Evolutionary conservation across 2,797 vertebrate genomes (phyloP), one percentile per base, ranked within the genome.

Genomic region (Psittacula echo): DNA sequence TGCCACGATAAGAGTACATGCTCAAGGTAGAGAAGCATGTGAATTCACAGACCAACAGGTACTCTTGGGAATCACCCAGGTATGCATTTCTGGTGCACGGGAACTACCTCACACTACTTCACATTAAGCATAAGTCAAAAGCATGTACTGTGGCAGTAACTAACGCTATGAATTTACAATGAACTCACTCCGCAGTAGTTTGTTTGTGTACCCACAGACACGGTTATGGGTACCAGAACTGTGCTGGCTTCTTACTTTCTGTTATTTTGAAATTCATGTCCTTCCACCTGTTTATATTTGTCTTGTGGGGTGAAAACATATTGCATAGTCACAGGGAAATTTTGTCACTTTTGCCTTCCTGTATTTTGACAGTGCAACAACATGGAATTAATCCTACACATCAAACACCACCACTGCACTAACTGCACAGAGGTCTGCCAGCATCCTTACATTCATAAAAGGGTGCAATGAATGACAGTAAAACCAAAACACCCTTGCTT

Each of bases 401-500:
- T 54, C 10, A 47, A 84, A 88, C 16, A n/a, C 4, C n/a, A 64
- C 29, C 29, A 3, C 5, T 50, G 9, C 48, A 32, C 16, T 60
- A 58, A 37, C 5, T 19, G 2, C 75, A 41, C 13, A 15, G 51
- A 54, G 47, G 4, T 66, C 70, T 82, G 50, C 39, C 41, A 70
- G 50, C 66, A 50, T 41, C 54, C 70, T 21, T 45, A 26, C 34
- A 26, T 10, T 53, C 8, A 8, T 3, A 20, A 30, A 34, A 34
- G 13, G 17, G 24, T 42, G 32, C 9, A 3, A 8, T 2, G 24
- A 78, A 54, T 2, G 2, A 54, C 23, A 47, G 9, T 17, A 41
- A 64, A 37, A 54, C 23, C 34, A 29, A 12, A 32, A 10, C 0
- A 0, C 9, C 32, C 23, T 48, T 21, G 4, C 27, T 45, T 42